A percentile compares a stretch with the other conserved stretches of the same genome.
These are phyloP conservation scores for Lysandra bellargus DNA, from an alignment of 2,888 invertebrate species.

Conservation along the genomic window DNA sequence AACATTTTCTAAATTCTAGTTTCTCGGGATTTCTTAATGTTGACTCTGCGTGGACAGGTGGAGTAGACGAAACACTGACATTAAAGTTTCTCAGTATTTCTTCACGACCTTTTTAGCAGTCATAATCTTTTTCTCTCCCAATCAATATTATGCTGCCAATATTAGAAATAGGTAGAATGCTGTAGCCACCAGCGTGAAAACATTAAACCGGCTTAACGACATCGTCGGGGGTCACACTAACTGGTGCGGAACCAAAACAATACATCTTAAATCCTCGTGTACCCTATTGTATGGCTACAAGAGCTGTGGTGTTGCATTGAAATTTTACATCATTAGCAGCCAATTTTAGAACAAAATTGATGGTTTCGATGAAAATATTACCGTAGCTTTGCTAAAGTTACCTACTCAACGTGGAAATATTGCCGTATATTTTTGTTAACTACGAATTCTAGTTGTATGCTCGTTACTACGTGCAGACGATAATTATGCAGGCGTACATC, in stretches of 20 bases:
- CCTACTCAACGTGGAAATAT: neutral
- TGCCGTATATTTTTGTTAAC: neutral
- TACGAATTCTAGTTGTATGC: neutral
- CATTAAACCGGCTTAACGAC: constrained; percentile 18
- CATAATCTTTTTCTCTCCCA: neutral
- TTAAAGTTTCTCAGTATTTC: no score
- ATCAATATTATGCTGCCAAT: neutral
- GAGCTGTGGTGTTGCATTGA: neutral
- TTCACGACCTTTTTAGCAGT: neutral
- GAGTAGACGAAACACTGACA: no score
- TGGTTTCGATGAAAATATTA: neutral
- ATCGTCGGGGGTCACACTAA: constrained; percentile 26
- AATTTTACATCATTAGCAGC: neutral
- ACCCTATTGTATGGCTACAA: constrained; percentile 28
- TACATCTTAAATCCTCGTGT: constrained; percentile 31
- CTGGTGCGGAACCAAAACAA: constrained; percentile 33
- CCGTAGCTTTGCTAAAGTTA: neutral
- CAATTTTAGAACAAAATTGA: neutral
- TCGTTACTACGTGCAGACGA: neutral
- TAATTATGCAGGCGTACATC: neutral
- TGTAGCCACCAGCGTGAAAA: constrained; percentile 10
- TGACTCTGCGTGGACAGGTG: no score
- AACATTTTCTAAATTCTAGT: no score
- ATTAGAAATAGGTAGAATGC: neutral
- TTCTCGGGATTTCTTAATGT: no score